Conservation (phyloP, 1,140 invertebrate genomes). For the Neodiprion fabricii region DNA sequence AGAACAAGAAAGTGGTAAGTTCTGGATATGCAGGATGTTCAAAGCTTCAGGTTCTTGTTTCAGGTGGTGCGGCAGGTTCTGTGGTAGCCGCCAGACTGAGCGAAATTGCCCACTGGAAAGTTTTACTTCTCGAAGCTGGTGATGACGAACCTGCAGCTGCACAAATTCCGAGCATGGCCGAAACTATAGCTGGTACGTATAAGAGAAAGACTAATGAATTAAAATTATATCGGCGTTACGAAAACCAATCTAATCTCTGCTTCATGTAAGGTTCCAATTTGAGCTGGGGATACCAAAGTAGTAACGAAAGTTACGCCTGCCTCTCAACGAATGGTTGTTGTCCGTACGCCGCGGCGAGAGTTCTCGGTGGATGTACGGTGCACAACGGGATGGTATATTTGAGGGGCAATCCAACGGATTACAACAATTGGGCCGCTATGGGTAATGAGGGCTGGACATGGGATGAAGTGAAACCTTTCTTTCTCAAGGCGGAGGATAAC, state of each 20-base stretch:
- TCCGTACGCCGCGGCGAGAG: constrained; percentile 53
- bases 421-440: constrained; percentile 25
- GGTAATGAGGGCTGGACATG: constrained; percentile 70
- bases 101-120: constrained; percentile 51
- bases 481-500: too few relatives aligned
- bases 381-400: constrained; percentile 53
- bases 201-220: too few relatives aligned
- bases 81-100: constrained; percentile 55
- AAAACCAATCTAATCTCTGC: background rate
- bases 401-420: too few relatives aligned
- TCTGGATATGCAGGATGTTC: too few relatives aligned
- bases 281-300: constrained; percentile 91
- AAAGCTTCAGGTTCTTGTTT: background rate
- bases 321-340: constrained; percentile 63
- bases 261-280: constrained; percentile 72
- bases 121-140: constrained; percentile 67
- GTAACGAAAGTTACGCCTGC: constrained; percentile 82
- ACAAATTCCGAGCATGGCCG: constrained; percentile 41
- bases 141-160: constrained; percentile 52
- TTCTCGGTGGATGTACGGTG: constrained; percentile 65
- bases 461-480: constrained; percentile 42
- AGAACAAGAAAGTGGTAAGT: too few relatives aligned
- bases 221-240: too few relatives aligned
- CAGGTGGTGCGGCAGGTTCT: constrained; percentile 54
- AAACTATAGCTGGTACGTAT: too few relatives aligned